Evolutionary conservation across 2,113 vertebrate genomes (phyloP).

Genomic region (Choloepus hoffmanni): DNA sequence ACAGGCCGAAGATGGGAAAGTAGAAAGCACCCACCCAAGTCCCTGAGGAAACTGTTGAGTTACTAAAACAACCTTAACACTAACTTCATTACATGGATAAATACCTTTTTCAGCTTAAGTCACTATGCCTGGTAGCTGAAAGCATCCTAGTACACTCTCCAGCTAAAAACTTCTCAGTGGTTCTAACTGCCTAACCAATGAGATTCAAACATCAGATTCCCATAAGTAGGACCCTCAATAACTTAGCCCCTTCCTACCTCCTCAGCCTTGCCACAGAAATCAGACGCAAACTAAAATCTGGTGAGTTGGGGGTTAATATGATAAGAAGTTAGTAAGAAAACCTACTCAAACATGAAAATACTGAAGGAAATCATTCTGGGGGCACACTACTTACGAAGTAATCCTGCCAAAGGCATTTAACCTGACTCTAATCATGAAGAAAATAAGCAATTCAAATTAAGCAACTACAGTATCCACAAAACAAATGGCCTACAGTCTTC

Average conservation of each 20-base stretch:
- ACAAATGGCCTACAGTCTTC: neutral
- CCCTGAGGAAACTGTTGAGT: neutral
- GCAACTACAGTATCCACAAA: neutral
- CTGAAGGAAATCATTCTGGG: neutral
- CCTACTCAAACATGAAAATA: neutral
- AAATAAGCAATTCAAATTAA: neutral
- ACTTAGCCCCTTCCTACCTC: neutral
- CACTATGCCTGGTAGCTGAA: neutral
- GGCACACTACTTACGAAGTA: neutral
- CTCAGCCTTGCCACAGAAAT: neutral
- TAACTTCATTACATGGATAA: neutral
- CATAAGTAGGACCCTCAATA: neutral
- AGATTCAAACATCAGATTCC: neutral
- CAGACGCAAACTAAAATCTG: neutral
- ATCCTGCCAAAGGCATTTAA: neutral
- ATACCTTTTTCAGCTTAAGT: neutral
- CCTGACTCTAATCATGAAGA: neutral
- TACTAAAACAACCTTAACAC: neutral
- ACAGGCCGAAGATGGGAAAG: neutral
- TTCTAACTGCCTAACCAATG: neutral
- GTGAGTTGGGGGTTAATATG: neutral
- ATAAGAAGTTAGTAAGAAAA: neutral
- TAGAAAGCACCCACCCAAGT: neutral
- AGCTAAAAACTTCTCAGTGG: neutral
- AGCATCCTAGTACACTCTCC: too few relatives aligned